Base-by-base conservation (phyloP, 1,140 invertebrate species). In the Musca domestica region DNA sequence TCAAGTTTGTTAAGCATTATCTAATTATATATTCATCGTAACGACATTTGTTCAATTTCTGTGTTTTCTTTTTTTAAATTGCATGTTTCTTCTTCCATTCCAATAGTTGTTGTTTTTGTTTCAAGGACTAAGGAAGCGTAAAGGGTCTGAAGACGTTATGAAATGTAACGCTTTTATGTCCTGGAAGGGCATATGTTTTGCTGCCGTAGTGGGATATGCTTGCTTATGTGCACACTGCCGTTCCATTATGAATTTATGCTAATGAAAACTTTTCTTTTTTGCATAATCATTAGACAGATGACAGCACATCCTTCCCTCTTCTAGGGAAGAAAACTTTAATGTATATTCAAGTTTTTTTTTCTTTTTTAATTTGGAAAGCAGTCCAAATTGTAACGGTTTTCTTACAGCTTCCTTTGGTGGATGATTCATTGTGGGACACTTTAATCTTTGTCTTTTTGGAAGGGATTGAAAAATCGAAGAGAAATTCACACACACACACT, bases 21-120 rank as follows among this genome's bases (percentile, higher is more conserved):
- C 52, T 69, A 66, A 61, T 69, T 69, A 69, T 61, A 69, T 69
- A 69, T 69, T 69, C 68, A 66, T 61, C 17, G 34, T 25, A 49
- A 66, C 68, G 56, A 69, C 68, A 66, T 69, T 69, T 66, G 64
- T 64, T 48, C 34, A 41, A 41, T 41, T 41, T 41, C 5, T 58
- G 14, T 23, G 27, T 27, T 27, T 58, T 25, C 4, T 54, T 22
- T 3, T 52, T 52, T 52, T 14, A 54, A 49, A 64, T 48, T 49
- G 63, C 63, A 61, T 61, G 56, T 61, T 56, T 7, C 15, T 2
- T 41, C 34, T 41, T 41, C 34, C 12, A 41, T 41, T 5, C 10
- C 10, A 10, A 41, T 2, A 9, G 5, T 41, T 7, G 5, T 41
- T n/a, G 4, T 41, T 41, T 5, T 41, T 41, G 34, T 41, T 41